phyloP scores from a whole-genome alignment of 23 tunicate genomes.

The Trididemnum clinides region DNA sequence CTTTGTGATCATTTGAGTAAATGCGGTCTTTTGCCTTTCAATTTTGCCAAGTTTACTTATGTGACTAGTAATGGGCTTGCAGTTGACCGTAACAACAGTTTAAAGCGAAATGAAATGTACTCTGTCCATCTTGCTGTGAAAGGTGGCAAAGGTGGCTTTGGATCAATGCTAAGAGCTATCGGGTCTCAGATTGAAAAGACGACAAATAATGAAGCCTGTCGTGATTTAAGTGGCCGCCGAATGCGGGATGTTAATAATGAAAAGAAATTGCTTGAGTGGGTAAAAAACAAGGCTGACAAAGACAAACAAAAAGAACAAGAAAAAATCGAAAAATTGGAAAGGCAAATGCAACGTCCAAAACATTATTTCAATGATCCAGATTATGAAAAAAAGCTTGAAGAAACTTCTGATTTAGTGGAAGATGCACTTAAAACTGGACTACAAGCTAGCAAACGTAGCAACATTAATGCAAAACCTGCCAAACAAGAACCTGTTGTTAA shows the following conservation, averaged over 20 bases:
- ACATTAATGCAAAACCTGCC: background rate
- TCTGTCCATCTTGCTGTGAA: constrained; percentile 16
- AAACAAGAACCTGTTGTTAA: constrained; percentile 12
- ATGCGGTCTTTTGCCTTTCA: background rate
- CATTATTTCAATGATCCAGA: constrained; percentile 93
- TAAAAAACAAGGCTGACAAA: constrained; percentile 70
- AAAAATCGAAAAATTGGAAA: constrained; percentile 77
- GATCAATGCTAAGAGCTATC: constrained; percentile 96
- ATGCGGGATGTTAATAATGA: constrained; percentile 97
- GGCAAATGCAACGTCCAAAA: constrained; percentile 66
- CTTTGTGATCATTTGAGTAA: background rate
- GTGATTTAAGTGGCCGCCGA: constrained; percentile 92
- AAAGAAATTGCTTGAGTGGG: constrained; percentile 80
- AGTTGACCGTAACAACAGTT: background rate
- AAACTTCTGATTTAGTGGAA: constrained; percentile 66
- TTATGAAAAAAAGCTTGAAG: constrained; percentile 68
- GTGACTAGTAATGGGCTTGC: constrained; percentile 1
- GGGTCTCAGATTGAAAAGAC: constrained; percentile 99
- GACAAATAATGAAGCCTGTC: constrained; percentile 92
- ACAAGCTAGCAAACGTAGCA: constrained; percentile 39
- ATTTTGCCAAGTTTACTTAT: background rate
- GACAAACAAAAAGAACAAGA: constrained; percentile 76
- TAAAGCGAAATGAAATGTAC: constrained; percentile 3
- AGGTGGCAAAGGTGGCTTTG: constrained; percentile 99
- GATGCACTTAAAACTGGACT: constrained; percentile 79